These are phyloP conservation scores for Chrysolina haemoptera DNA, from an alignment of 2,888 invertebrate species.

Conservation along the genomic window DNA sequence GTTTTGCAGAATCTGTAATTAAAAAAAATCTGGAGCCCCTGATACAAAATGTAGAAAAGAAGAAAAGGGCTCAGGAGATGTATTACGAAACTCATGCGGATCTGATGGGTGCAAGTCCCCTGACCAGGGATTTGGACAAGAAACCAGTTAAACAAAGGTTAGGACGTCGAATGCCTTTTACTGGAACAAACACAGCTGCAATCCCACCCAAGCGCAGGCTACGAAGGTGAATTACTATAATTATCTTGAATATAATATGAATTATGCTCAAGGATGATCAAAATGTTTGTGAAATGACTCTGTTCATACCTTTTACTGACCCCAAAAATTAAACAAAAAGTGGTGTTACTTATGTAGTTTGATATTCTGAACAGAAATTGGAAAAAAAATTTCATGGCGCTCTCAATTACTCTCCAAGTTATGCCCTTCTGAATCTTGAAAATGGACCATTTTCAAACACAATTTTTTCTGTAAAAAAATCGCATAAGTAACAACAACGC, in stretches of 20 bases:
- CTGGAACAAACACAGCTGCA: slow-evolving; percentile 51
- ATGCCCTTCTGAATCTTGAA: no score
- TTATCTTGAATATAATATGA: not conserved
- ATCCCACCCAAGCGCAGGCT: slow-evolving; percentile 46
- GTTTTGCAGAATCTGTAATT: slow-evolving; percentile 32
- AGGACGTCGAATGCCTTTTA: slow-evolving; percentile 50
- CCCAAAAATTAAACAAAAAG: no score
- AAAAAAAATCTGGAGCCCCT: slow-evolving; percentile 52
- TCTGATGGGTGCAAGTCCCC: slow-evolving; percentile 46
- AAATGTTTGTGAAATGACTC: no score
- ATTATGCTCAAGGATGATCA: no score
- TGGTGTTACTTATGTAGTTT: no score
- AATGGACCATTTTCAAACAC: no score
- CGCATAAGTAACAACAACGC: no score
- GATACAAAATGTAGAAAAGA: slow-evolving; percentile 50
- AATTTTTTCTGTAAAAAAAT: no score
- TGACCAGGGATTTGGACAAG: slow-evolving; percentile 43
- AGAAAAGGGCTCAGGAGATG: slow-evolving; percentile 53
- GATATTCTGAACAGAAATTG: no score
- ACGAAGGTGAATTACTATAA: slow-evolving; percentile 2
- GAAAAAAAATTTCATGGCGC: no score
- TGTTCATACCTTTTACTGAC: no score
- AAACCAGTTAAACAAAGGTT: slow-evolving; percentile 55
- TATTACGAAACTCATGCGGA: slow-evolving; percentile 51
- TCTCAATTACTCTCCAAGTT: no score